phyloP scores from a whole-genome alignment of 2,113 vertebrate species.

The Semicossyphus pulcher region DNA sequence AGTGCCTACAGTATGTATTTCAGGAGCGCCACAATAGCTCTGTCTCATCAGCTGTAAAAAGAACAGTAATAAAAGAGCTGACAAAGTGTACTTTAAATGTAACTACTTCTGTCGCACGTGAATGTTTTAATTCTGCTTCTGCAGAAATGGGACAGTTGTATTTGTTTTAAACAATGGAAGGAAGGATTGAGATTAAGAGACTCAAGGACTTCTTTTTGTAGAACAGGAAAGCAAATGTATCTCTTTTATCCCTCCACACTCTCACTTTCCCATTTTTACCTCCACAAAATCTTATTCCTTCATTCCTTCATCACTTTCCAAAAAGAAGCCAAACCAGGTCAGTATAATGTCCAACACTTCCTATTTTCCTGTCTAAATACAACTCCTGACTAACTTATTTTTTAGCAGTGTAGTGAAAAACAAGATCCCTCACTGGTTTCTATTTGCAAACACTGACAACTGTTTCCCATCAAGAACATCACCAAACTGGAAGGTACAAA shows the following conservation, averaged over 20 bases:
- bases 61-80: constrained; percentile 43
- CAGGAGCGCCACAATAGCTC: constrained; percentile 18
- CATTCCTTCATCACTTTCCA: background rate
- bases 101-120: constrained; percentile 52
- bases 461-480: background rate
- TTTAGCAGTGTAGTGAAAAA: background rate
- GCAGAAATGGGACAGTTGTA: background rate
- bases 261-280: background rate
- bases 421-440: background rate
- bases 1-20: constrained; percentile 19
- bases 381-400: background rate
- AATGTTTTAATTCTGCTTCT: constrained; percentile 11
- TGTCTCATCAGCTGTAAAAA: constrained; percentile 35
- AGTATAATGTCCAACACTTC: background rate
- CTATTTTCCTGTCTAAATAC: background rate
- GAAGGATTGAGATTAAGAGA: background rate
- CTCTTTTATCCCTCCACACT: background rate
- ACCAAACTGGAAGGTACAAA: background rate
- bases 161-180: constrained; percentile 15
- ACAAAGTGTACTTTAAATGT: constrained; percentile 30
- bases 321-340: background rate
- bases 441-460: background rate
- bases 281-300: background rate
- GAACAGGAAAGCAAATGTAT: too few species aligned
- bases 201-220: background rate